Evolutionary conservation across 2,888 invertebrate genomes (phyloP).

Genomic region (Megastigmus dorsalis): DNA sequence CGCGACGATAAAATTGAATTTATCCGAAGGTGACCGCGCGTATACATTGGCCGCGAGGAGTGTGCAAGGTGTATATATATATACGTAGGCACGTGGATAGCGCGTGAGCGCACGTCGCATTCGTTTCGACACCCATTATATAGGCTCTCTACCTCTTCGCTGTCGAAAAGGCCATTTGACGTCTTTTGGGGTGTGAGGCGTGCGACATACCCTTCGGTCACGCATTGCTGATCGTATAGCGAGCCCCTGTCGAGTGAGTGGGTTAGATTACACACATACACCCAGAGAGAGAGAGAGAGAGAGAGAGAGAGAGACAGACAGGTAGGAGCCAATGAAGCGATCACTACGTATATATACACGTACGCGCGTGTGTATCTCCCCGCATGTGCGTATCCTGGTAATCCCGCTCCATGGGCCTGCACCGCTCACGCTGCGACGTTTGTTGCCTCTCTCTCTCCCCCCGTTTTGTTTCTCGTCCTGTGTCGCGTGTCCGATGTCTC

Average conservation of each 20-base stretch:
- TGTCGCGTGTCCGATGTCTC: conserved; percentile 34
- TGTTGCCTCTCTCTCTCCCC: neutral
- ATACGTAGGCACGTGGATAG: too few species aligned
- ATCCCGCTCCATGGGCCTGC: too few species aligned
- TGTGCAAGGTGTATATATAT: too few species aligned
- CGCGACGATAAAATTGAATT: conserved; percentile 9
- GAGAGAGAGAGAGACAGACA: neutral
- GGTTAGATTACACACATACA: conserved; percentile 54
- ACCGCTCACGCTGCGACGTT: neutral
- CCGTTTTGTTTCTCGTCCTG: neutral
- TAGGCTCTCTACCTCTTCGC: conserved; percentile 6
- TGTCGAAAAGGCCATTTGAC: conserved; percentile 45
- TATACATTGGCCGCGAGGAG: too few species aligned
- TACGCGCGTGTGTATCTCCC: too few species aligned
- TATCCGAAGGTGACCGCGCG: neutral
- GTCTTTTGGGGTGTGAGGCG: too few species aligned
- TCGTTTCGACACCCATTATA: neutral
- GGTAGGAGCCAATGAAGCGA: conserved; percentile 58
- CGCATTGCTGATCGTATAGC: conserved; percentile 54
- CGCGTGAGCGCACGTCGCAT: neutral
- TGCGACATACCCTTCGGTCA: conserved; percentile 56
- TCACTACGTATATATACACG: too few species aligned
- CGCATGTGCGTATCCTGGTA: too few species aligned
- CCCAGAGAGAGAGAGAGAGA: neutral
- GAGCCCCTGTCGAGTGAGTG: conserved; percentile 15